These are phyloP conservation scores for Hyles vespertilio DNA, from an alignment of 1,140 invertebrate species.

Conservation along the genomic window DNA sequence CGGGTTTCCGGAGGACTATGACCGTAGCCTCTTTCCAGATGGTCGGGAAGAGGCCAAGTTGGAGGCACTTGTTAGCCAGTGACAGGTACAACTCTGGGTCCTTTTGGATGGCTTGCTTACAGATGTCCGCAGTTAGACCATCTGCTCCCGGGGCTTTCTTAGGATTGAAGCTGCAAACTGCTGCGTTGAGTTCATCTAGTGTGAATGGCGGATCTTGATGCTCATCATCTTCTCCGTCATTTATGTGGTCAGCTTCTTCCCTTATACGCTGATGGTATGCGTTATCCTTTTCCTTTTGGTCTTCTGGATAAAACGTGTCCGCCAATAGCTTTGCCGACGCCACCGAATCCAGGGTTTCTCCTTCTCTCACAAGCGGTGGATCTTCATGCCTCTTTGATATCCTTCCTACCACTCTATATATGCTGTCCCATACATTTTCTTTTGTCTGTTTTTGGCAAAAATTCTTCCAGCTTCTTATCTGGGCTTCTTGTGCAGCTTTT, in stretches of 20 bases:
- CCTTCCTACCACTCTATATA: background rate
- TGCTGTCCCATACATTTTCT: no score
- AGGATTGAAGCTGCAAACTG: conserved; percentile 18
- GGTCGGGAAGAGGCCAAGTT: conserved; percentile 7
- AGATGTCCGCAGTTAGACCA: conserved; percentile 19
- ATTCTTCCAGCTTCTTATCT: no score
- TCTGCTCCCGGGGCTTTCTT: conserved; percentile 31
- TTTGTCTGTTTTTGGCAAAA: no score
- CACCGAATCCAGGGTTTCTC: background rate
- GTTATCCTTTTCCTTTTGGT: conserved; percentile 6
- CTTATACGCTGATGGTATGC: background rate
- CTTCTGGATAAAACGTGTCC: conserved; percentile 18
- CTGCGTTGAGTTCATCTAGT: no score
- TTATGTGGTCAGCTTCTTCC: background rate
- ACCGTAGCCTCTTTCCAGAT: conserved; percentile 12
- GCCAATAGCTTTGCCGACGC: conserved; percentile 15
- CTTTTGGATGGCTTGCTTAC: background rate
- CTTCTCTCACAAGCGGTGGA: background rate
- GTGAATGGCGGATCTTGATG: conserved; percentile 17
- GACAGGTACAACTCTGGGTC: conserved; percentile 4
- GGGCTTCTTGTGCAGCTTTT: no score
- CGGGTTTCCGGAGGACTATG: conserved; percentile 5
- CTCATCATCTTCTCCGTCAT: background rate
- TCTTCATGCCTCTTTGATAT: conserved; percentile 16
- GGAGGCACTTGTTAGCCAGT: conserved; percentile 12